phyloP scores from a whole-genome alignment of 2,797 vertebrate genomes.

The Oreonectes daqikongensis region DNA sequence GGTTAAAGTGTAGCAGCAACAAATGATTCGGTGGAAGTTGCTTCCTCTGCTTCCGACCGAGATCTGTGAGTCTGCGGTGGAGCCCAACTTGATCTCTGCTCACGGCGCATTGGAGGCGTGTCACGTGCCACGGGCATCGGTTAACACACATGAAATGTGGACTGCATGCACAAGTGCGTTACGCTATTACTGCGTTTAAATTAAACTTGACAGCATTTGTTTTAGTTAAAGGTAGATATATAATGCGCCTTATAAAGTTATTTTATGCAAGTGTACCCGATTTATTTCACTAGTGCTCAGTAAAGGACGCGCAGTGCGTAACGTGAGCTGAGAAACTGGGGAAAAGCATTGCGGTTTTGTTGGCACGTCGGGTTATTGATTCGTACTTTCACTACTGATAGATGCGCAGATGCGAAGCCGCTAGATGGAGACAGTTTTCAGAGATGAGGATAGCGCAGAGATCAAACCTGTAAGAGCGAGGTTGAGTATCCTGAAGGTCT shows the following conservation, averaged over 20 bases:
- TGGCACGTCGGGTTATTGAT: slow-evolving; percentile 39
- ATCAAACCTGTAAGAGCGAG: slow-evolving; percentile 28
- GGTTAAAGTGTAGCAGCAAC: slow-evolving; percentile 43
- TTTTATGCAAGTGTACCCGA: not conserved
- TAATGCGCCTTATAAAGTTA: not conserved
- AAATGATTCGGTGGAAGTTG: slow-evolving; percentile 54
- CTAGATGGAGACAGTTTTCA: slow-evolving; percentile 68
- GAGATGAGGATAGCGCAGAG: not conserved
- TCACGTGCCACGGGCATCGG: slow-evolving; percentile 61
- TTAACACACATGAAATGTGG: slow-evolving; percentile 47
- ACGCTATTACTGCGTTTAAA: not conserved
- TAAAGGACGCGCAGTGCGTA: not conserved
- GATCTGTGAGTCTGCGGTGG: slow-evolving; percentile 56
- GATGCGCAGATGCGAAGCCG: slow-evolving; percentile 40
- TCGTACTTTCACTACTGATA: slow-evolving; percentile 21
- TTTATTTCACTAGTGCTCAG: not conserved
- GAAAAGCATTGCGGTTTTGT: slow-evolving; percentile 17
- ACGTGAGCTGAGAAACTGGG: not conserved
- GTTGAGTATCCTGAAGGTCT: slow-evolving; percentile 13
- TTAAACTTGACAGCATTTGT: not conserved
- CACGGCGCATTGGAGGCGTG: slow-evolving; percentile 54
- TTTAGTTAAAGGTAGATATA: too few species aligned
- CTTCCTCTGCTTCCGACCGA: slow-evolving; percentile 45
- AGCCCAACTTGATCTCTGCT: slow-evolving; percentile 56
- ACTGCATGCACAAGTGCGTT: not conserved